These are phyloP conservation scores for Tragelaphus scriptus DNA, from an alignment of 2,113 vertebrate genomes.

Conservation along the genomic window DNA sequence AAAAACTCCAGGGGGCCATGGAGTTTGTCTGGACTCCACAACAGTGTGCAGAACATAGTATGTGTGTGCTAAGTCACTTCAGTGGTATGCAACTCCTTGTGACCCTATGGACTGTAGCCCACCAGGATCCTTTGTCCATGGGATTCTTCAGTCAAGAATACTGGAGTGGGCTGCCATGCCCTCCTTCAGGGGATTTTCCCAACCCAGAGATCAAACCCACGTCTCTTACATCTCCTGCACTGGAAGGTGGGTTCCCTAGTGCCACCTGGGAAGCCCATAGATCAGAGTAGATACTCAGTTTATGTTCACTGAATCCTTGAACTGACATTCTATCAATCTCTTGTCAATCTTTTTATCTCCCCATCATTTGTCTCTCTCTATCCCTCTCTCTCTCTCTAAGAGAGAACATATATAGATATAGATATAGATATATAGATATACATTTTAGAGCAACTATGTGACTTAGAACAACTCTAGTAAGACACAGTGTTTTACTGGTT, in stretches of 20 bases:
- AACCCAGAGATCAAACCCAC: not conserved
- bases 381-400: not conserved
- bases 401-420: not conserved
- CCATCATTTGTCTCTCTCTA: not conserved
- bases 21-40: not conserved
- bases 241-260: not conserved
- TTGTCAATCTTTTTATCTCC: not conserved
- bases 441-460: not conserved
- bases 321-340: not conserved
- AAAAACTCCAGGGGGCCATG: not conserved
- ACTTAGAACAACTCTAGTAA: not conserved
- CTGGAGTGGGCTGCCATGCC: not conserved
- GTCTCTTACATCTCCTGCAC: not conserved
- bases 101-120: not conserved
- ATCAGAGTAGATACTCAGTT: not conserved
- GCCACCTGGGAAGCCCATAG: not conserved
- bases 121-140: not conserved
- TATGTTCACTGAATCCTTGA: not conserved
- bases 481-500: not conserved
- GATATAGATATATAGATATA: not conserved
- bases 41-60: not conserved
- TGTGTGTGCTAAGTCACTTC: not conserved
- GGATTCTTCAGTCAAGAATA: not conserved
- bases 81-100: not conserved
- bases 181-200: not conserved